Conservation (phyloP, 2,113 vertebrate species). For the Perca flavescens region DNA sequence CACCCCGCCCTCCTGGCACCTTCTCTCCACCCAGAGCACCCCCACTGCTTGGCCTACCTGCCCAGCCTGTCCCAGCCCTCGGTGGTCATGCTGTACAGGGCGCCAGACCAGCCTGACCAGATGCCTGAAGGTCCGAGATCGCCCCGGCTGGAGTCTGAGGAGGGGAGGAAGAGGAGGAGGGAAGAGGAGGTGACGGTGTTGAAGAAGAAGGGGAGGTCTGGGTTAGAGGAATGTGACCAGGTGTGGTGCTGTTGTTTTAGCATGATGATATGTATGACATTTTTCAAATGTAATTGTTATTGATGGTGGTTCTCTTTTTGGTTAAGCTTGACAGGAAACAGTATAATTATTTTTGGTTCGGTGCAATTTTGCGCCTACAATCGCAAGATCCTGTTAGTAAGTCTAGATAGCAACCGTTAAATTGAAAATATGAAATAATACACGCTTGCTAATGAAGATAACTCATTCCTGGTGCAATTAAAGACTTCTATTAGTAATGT, state of each 20-base stretch:
- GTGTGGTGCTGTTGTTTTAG: conserved; percentile 39
- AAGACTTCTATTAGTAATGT: conserved; percentile 17
- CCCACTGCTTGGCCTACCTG: conserved; percentile 83
- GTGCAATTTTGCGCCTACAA: neutral
- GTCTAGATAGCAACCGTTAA: conserved; percentile 4
- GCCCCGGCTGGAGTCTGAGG: conserved; percentile 17
- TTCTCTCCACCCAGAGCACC: conserved; percentile 70
- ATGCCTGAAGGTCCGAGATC: conserved; percentile 48
- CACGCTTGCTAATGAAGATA: conserved; percentile 6
- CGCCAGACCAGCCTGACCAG: conserved; percentile 15
- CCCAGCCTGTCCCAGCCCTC: conserved; percentile 87
- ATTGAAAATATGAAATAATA: conserved; percentile 36
- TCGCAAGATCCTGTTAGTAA: neutral
- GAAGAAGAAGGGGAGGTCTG: conserved; percentile 61
- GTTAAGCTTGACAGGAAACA: neutral
- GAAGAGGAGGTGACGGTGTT: conserved; percentile 73
- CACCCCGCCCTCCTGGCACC: conserved; percentile 17
- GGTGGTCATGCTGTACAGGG: conserved; percentile 87
- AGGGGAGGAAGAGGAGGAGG: conserved; percentile 69
- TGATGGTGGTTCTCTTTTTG: neutral
- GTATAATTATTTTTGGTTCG: neutral
- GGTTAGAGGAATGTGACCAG: conserved; percentile 46
- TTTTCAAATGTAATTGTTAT: too few species aligned
- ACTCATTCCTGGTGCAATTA: conserved; percentile 38
- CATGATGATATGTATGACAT: neutral